Conservation (phyloP, 2,888 invertebrate genomes). For the Rhabditoides inermis region DNA sequence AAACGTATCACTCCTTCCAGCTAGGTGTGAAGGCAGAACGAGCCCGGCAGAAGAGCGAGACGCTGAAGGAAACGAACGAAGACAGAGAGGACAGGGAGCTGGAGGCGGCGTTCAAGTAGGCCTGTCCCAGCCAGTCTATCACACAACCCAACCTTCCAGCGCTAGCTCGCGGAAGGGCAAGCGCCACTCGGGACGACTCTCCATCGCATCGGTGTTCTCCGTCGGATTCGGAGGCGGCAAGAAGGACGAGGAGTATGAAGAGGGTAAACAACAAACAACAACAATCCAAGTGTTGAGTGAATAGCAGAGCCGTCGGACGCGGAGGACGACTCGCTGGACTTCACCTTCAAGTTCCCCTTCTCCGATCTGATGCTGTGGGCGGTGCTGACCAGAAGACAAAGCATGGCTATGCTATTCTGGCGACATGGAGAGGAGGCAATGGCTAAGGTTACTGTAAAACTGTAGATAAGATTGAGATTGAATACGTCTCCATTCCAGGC, state of each 20-base stretch:
- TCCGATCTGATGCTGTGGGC: constrained; percentile 90
- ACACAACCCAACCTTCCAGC: too few relatives aligned
- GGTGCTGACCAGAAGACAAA: constrained; percentile 90
- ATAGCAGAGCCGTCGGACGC: constrained; percentile 7
- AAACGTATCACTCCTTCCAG: constrained; percentile 1
- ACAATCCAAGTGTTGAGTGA: too few relatives aligned
- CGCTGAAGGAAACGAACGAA: background rate
- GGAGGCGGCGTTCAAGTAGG: too few relatives aligned
- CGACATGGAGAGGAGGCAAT: constrained; percentile 94
- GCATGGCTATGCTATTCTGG: constrained; percentile 86
- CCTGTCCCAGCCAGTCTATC: too few relatives aligned
- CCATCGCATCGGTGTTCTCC: too few relatives aligned
- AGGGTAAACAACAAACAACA: too few relatives aligned
- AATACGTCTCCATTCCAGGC: constrained; percentile 10
- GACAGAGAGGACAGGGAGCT: too few relatives aligned
- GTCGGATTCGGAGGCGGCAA: too few relatives aligned
- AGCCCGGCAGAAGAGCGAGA: background rate
- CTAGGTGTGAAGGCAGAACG: too few relatives aligned
- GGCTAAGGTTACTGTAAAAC: constrained; percentile 63
- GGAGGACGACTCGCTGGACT: constrained; percentile 24
- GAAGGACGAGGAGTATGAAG: too few relatives aligned
- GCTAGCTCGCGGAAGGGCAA: too few relatives aligned
- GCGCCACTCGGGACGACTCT: too few relatives aligned
- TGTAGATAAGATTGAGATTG: constrained; percentile 54
- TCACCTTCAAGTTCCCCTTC: constrained; percentile 66